phyloP scores from a whole-genome alignment of 1,140 invertebrate genomes.

The Marisa cornuarietis region DNA sequence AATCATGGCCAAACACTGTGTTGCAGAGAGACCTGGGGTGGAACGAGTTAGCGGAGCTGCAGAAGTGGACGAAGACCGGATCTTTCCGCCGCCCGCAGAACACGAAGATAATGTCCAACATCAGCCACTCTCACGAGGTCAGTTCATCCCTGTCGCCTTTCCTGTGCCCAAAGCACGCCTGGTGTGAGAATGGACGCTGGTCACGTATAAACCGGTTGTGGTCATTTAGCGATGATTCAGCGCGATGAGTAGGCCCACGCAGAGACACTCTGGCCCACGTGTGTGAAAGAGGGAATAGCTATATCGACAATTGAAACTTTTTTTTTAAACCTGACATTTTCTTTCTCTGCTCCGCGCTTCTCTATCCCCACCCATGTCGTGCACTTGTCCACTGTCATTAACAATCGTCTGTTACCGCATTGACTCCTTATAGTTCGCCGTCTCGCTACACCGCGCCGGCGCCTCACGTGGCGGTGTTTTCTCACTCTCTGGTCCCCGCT shows the following conservation, averaged over 20 bases:
- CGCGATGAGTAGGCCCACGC: too few relatives aligned
- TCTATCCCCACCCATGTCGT: background rate
- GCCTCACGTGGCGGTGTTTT: too few relatives aligned
- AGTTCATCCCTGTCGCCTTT: conserved; percentile 4
- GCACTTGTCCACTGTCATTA: background rate
- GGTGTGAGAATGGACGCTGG: too few relatives aligned
- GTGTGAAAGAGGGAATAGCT: background rate
- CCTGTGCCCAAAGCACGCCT: background rate
- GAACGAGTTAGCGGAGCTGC: conserved; percentile 19
- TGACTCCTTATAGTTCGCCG: too few relatives aligned
- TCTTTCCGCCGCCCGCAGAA: conserved; percentile 34
- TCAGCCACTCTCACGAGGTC: conserved; percentile 58
- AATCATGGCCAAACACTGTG: too few relatives aligned
- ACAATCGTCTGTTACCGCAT: too few relatives aligned
- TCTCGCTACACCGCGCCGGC: too few relatives aligned
- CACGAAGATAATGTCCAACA: conserved; percentile 25
- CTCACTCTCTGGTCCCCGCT: too few relatives aligned
- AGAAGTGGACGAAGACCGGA: conserved; percentile 41
- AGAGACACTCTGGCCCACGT: too few relatives aligned
- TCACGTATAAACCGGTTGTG: background rate
- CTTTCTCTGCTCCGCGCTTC: background rate
- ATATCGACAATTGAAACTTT: background rate
- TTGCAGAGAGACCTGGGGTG: conserved; percentile 50
- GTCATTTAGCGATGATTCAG: too few relatives aligned
- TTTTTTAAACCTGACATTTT: conserved; percentile 11